Percentiles rank a stretch among this genome's conserved stretches.
Evolutionary conservation across 2,888 invertebrate species (phyloP).

Genomic region (Gymnocheta viridis): DNA sequence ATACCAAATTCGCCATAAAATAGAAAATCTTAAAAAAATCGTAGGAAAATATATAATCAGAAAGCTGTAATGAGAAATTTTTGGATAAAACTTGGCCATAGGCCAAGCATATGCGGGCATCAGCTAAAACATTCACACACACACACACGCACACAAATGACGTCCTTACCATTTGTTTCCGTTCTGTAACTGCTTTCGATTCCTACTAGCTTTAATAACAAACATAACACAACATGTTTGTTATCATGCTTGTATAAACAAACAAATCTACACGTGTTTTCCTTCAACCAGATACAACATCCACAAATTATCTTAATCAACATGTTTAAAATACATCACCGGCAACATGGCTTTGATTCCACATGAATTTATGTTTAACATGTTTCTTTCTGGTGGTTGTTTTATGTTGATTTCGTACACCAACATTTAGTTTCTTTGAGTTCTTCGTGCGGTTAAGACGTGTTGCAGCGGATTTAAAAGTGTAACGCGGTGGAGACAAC

Average conservation of each 20-base stretch:
- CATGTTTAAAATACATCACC: slow-evolving; percentile 42
- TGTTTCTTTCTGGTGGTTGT: slow-evolving; percentile 49
- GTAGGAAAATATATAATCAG: no score
- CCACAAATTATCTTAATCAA: slow-evolving; percentile 18
- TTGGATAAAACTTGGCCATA: no score
- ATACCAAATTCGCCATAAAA: no score
- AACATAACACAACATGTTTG: slow-evolving; percentile 52
- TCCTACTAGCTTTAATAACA: neutral
- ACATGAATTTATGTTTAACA: neutral
- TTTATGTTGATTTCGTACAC: slow-evolving; percentile 22
- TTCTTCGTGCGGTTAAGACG: slow-evolving; percentile 62
- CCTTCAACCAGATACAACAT: neutral
- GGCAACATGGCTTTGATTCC: slow-evolving; percentile 6
- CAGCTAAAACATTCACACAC: no score
- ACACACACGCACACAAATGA: neutral
- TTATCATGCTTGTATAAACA: neutral
- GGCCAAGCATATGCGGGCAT: no score
- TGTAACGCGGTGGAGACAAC: neutral
- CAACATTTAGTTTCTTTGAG: slow-evolving; percentile 53
- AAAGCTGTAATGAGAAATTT: no score
- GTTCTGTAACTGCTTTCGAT: neutral
- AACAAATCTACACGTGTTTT: slow-evolving; percentile 12
- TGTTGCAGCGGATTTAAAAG: slow-evolving; percentile 29
- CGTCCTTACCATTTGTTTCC: neutral
- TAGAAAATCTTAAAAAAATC: no score